Evolutionary conservation across 30 jellyfish, hydroid and myxozoan genomes (phyloP).

Genomic region (Turritopsis dohrnii): DNA sequence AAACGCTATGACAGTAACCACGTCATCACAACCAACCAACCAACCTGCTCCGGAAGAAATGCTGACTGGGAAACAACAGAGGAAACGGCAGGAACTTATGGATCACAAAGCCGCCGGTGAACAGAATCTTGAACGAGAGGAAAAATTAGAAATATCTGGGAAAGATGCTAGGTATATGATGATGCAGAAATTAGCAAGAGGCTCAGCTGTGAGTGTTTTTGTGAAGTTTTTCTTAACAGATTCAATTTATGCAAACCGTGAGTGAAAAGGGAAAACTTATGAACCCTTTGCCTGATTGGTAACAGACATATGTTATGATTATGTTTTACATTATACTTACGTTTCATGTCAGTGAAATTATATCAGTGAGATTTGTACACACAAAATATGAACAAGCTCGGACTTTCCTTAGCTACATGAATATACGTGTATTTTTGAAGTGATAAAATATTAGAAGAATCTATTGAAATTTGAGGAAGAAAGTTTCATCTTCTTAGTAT

Average conservation of each 20-base stretch:
- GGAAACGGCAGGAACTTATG: slow-evolving; percentile 28
- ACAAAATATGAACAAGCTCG: too few species aligned
- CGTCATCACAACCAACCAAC: slow-evolving; percentile 15
- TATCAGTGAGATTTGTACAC: too few species aligned
- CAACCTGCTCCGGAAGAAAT: slow-evolving; percentile 39
- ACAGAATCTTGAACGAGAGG: slow-evolving; percentile 82
- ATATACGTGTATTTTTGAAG: too few species aligned
- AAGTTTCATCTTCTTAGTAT: background rate
- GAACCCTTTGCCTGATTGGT: too few species aligned
- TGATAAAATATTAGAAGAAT: background rate
- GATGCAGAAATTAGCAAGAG: slow-evolving; percentile 93
- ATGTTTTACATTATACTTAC: too few species aligned
- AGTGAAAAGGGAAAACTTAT: background rate
- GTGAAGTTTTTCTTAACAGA: background rate
- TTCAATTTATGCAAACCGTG: background rate
- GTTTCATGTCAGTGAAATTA: too few species aligned
- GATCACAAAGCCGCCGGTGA: slow-evolving; percentile 67
- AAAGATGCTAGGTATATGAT: slow-evolving; percentile 90
- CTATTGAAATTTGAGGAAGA: background rate
- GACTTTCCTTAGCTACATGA: too few species aligned
- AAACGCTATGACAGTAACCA: background rate
- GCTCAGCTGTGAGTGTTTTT: slow-evolving; percentile 48
- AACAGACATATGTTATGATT: too few species aligned
- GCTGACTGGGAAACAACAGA: slow-evolving; percentile 19
- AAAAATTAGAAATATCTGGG: slow-evolving; percentile 81